A percentile compares a stretch with the other conserved stretches of the same genome.
Evolutionary conservation across 2,113 vertebrate genomes (phyloP).

Genomic region (Peromyscus leucopus): DNA sequence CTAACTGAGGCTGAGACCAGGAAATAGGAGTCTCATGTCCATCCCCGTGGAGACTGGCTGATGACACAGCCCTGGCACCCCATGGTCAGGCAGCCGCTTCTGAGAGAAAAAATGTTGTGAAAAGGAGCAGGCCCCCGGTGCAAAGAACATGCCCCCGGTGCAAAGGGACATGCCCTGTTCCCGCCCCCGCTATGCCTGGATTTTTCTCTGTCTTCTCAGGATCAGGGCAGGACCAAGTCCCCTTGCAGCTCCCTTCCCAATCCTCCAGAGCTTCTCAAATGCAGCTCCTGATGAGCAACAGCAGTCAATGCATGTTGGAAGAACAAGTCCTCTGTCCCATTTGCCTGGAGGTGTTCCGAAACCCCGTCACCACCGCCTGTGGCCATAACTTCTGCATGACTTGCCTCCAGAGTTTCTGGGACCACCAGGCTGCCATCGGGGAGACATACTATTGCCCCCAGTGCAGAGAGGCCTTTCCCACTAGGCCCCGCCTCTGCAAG

Average conservation of each 20-base stretch:
- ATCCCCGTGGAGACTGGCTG: not conserved
- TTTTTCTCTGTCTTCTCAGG: slow-evolving; percentile 43
- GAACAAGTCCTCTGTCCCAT: slow-evolving; percentile 81
- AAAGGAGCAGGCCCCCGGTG: not conserved
- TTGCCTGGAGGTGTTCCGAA: slow-evolving; percentile 80
- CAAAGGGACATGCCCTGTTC: not conserved
- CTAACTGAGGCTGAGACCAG: not conserved
- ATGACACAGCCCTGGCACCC: not conserved
- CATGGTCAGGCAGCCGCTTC: not conserved
- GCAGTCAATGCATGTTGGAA: slow-evolving; percentile 8
- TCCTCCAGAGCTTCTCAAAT: not conserved
- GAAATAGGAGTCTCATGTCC: not conserved
- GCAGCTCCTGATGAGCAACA: not conserved
- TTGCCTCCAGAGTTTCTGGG: slow-evolving; percentile 85
- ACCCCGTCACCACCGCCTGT: slow-evolving; percentile 73
- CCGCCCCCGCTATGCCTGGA: not conserved
- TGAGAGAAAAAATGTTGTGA: not conserved
- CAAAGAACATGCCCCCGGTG: not conserved
- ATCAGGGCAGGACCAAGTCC: slow-evolving; percentile 5
- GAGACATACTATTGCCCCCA: slow-evolving; percentile 83
- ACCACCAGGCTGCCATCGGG: slow-evolving; percentile 68
- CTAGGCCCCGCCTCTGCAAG: slow-evolving; percentile 78
- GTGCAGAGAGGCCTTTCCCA: slow-evolving; percentile 83
- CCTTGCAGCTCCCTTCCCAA: not conserved
- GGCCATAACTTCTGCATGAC: slow-evolving; percentile 84